phyloP scores from a whole-genome alignment of 2,888 invertebrate genomes.

The Hoplodrina ambigua region DNA sequence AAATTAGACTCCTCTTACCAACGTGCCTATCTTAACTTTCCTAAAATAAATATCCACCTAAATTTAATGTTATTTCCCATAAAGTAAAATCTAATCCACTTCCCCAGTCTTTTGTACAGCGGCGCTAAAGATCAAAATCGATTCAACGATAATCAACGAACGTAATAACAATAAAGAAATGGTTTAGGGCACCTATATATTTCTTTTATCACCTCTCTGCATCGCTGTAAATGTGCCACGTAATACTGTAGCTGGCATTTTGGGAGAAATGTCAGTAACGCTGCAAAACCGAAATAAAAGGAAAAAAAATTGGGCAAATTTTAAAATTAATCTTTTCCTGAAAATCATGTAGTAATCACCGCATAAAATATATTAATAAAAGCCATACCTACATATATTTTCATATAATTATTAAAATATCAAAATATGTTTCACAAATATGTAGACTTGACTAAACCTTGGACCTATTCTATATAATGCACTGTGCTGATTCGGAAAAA shows the following conservation, averaged over 20 bases:
- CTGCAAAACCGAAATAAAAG: slow-evolving; percentile 23
- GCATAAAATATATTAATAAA: too few species aligned
- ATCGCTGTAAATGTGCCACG: slow-evolving; percentile 40
- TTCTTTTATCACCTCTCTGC: slow-evolving; percentile 50
- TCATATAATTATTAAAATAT: too few species aligned
- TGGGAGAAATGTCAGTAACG: slow-evolving; percentile 12
- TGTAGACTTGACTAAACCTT: too few species aligned
- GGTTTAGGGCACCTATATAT: slow-evolving; percentile 49
- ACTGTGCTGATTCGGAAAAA: slow-evolving; percentile 11
- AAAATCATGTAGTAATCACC: not conserved
- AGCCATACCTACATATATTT: too few species aligned
- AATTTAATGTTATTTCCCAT: slow-evolving; percentile 23
- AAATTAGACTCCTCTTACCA: slow-evolving; percentile 4
- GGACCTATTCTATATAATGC: not conserved
- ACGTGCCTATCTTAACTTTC: slow-evolving; percentile 10
- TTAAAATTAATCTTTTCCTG: not conserved
- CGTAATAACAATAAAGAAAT: slow-evolving; percentile 55
- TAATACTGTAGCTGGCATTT: slow-evolving; percentile 43
- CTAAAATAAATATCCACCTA: slow-evolving; percentile 27
- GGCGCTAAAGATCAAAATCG: slow-evolving; percentile 42
- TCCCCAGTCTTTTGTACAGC: slow-evolving; percentile 30
- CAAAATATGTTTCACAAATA: too few species aligned
- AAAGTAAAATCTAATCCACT: slow-evolving; percentile 40
- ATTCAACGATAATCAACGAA: slow-evolving; percentile 34
- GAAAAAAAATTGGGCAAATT: slow-evolving; percentile 5